Base-by-base conservation (phyloP, 1,140 invertebrate species). In the Oncopodura yosiiana region DNA sequence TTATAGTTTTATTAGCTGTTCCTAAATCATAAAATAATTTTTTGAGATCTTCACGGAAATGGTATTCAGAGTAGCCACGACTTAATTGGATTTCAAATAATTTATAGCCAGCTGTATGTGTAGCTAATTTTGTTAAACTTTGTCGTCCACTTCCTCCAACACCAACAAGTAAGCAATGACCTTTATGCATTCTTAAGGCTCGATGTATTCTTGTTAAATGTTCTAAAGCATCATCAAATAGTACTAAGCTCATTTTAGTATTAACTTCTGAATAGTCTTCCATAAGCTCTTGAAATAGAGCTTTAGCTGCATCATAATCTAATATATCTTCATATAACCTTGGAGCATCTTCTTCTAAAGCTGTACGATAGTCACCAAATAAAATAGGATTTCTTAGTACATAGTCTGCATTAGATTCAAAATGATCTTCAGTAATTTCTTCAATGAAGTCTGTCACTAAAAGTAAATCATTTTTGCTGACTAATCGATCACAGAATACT, bases 151-250 rank as follows among this genome's bases (percentile, higher is more conserved):
- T 82, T 16, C 88, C 88, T 3, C 85, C 87, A 1, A 87, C 83
- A 9, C 90, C 90, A 4, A 94, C 80, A 19, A 93, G 71, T 65
- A 94, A 73, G n/a, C 78, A 90, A 82, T 45, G 86, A 0, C 87
- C 87, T 58, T 81, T 78, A 66, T 88, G 78, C 78, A 91, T 83
- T 43, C 88, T 75, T 39, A 93, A 69, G 0, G 82, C 80, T 49
- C 91, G 78, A 62, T 93, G 87, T 1, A 91, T 78, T 42, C 89
- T 75, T 0, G 85, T 91, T 59, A 93, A 68, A 70, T 94, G 88
- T 63, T 93, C 86, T 26, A 94, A 69, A 27, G 86, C 90, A 69
- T 93, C 87, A 65, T 93, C 83, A 66, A 94, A 94, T 2, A 94
- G 71, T 0, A 94, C 86, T 49, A 94, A 75, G 14, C 80, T 80